Evolutionary conservation across 1,140 invertebrate species (phyloP).

Genomic region (Artemia franciscana): DNA sequence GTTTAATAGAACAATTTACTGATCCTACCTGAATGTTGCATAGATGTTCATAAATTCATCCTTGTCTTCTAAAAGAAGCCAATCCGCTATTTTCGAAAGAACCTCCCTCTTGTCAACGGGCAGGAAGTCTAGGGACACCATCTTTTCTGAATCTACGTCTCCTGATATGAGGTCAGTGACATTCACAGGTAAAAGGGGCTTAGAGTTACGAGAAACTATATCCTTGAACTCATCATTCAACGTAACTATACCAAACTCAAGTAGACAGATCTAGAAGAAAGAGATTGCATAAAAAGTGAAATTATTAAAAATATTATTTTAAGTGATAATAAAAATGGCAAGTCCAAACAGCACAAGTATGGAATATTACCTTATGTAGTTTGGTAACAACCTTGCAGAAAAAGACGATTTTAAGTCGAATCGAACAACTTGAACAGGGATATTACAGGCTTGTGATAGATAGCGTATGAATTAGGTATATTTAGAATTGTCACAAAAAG

Average conservation of each 20-base stretch:
- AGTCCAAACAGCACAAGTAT: too few species aligned
- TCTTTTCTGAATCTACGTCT: conserved; percentile 41
- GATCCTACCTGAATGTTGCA: conserved; percentile 21
- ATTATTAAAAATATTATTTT: background rate
- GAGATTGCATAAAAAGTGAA: background rate
- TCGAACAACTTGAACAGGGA: too few species aligned
- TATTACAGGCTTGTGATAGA: too few species aligned
- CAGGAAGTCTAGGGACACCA: conserved; percentile 27
- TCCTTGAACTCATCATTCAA: conserved; percentile 70
- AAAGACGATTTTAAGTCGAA: too few species aligned
- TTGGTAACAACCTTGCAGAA: too few species aligned
- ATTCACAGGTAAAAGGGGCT: conserved; percentile 55
- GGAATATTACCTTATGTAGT: too few species aligned
- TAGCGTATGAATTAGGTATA: too few species aligned
- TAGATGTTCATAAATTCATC: conserved; percentile 59
- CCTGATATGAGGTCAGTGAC: conserved; percentile 58
- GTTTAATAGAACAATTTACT: too few species aligned
- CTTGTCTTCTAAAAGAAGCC: conserved; percentile 52
- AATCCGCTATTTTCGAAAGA: conserved; percentile 51
- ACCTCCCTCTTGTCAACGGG: conserved; percentile 38
- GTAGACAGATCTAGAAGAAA: conserved; percentile 36
- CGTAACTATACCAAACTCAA: conserved; percentile 42
- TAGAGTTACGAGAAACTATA: conserved; percentile 57
- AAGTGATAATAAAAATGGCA: background rate
- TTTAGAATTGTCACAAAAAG: too few species aligned